Base-by-base conservation (phyloP, 2,888 invertebrate species). In the Loripinus fragilis region DNA sequence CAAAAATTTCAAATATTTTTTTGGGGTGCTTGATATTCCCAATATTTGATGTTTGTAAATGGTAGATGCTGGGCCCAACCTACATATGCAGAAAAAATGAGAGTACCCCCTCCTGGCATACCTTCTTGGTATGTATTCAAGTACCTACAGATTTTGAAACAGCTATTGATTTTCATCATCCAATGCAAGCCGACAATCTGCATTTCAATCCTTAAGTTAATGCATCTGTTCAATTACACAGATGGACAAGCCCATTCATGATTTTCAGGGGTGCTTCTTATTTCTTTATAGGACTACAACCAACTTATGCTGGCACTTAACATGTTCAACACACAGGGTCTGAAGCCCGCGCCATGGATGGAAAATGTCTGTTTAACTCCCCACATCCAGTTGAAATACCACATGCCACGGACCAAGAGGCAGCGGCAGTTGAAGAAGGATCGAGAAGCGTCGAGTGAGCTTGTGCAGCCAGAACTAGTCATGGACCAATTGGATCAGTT, bases 291-390 rank as follows among this genome's bases (percentile, higher is more conserved):
- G 81, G 75, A 72, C 12, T 81, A 81, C 41, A 78, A 78, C 55
- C 71, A 78, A 10, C 65, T 81, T 35, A 71, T 79, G 33, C 52
- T 81, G 15, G 79, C 78, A 15, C 77, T 71, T 25, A 77, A 79
- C 52, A 74, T 75, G 71, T 70, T 74, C 41, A 73, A 68, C 17
- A 73, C 50, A 12, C 83, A 79, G 20, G 76, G 82, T 17, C 65
- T 82, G 55, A 71, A 75, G 20, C 82, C 82, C 17, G 87, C 88
- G 12, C 85, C 83, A 2, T 89, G 89, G 89, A 70, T 89, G 0
- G 75, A 85, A 69, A 80, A 70, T 20, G 75, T 85, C 0, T 67
- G 83, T 45, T 88, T 86, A 83, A 80, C 83, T 0, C 75, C 81
- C 23, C 74, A 80, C 28, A 42, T 84, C 17, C 78, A 86, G 68